Percentiles rank a stretch among this genome's conserved stretches.
phyloP scores from a whole-genome alignment of 2,797 vertebrate species.

The Heteromormyrus szaboi region DNA sequence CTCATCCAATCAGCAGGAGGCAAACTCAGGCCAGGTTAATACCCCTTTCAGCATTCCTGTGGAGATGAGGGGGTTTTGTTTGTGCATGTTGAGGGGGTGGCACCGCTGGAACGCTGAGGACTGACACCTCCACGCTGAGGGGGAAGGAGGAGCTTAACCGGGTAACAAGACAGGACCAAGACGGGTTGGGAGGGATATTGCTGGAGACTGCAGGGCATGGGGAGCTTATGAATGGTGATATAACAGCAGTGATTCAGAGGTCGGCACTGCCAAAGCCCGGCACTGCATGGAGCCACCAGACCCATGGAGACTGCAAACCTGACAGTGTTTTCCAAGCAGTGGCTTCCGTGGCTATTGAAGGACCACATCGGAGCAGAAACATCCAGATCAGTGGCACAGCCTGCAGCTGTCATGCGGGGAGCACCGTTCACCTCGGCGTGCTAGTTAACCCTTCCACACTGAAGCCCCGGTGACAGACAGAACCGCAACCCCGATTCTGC shows the following conservation, averaged over 20 bases:
- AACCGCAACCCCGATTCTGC: neutral
- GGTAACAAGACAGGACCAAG: conserved; percentile 55
- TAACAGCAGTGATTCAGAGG: conserved; percentile 50
- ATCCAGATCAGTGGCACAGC: conserved; percentile 23
- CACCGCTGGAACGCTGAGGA: conserved; percentile 31
- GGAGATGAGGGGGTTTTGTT: neutral
- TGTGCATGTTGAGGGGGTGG: neutral
- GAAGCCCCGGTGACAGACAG: neutral
- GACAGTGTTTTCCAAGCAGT: conserved; percentile 19
- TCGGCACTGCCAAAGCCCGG: conserved; percentile 13
- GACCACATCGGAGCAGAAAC: conserved; percentile 23
- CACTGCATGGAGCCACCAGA: conserved; percentile 8
- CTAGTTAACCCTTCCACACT: neutral
- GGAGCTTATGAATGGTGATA: conserved; percentile 42
- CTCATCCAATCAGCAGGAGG: neutral
- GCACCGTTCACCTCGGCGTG: neutral
- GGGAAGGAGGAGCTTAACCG: conserved; percentile 51
- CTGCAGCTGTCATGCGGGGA: conserved; percentile 23
- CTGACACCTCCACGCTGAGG: conserved; percentile 42
- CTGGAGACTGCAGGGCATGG: conserved; percentile 37
- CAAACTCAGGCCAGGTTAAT: neutral
- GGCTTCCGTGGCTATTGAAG: neutral
- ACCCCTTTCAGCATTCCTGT: neutral
- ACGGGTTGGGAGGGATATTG: conserved; percentile 45
- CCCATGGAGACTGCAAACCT: neutral